Conservation (phyloP, 2,113 vertebrate species). For the Cyprinus carpio region DNA sequence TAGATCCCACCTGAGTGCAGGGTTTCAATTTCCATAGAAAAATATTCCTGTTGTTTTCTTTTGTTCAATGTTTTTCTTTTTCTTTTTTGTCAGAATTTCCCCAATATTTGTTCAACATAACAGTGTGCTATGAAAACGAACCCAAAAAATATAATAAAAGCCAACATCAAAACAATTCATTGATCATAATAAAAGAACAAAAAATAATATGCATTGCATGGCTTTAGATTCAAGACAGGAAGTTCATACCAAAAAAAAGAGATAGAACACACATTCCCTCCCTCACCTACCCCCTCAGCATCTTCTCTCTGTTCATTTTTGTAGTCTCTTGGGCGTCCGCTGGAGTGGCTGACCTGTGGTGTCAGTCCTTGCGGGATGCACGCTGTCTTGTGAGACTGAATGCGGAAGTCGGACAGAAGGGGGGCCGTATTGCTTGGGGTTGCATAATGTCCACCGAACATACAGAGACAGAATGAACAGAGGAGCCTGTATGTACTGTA, state of each 20-base stretch:
- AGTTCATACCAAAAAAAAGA: constrained; percentile 56
- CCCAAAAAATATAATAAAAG: constrained; percentile 50
- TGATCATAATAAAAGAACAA: constrained; percentile 68
- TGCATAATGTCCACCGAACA: constrained; percentile 48
- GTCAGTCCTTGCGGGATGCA: constrained; percentile 8
- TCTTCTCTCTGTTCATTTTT: constrained; percentile 54
- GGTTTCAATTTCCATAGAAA: constrained; percentile 70
- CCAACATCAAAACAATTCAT: constrained; percentile 56
- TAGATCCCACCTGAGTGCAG: constrained; percentile 52
- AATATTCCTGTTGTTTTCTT: constrained; percentile 51
- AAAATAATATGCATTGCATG: constrained; percentile 74
- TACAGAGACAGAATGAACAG: constrained; percentile 27
- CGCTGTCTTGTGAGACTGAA: constrained; percentile 16
- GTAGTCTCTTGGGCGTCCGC: neutral
- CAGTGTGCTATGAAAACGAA: constrained; percentile 66
- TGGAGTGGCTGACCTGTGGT: constrained; percentile 1
- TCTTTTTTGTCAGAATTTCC: constrained; percentile 44
- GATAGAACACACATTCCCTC: constrained; percentile 47
- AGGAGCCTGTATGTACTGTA: constrained; percentile 7
- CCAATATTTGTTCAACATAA: constrained; percentile 59
- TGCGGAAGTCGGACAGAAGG: neutral
- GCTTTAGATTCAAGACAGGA: constrained; percentile 78
- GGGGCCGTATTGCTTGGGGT: constrained; percentile 44
- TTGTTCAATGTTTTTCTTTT: constrained; percentile 12
- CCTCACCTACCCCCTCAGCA: constrained; percentile 47